These are phyloP conservation scores for Sebastes itinus DNA, from an alignment of 2,797 vertebrate genomes.

Conservation along the genomic window DNA sequence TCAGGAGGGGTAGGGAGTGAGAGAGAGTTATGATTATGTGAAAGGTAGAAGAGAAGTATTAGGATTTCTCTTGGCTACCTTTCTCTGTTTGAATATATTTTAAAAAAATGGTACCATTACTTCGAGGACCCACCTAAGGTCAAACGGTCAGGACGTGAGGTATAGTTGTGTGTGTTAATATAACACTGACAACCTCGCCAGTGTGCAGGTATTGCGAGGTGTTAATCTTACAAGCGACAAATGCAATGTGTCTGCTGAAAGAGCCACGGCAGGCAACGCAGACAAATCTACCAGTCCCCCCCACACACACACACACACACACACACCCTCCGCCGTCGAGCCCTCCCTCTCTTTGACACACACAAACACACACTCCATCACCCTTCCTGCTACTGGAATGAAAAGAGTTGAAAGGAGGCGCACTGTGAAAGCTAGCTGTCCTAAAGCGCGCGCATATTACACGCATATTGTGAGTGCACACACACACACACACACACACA, in stretches of 20 bases:
- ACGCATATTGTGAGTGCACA: conserved; percentile 4
- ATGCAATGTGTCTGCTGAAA: conserved; percentile 47
- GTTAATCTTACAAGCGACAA: conserved; percentile 57
- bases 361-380: conserved; percentile 46
- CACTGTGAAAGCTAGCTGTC: conserved; percentile 53
- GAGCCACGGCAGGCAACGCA: conserved; percentile 31
- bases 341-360: conserved; percentile 27
- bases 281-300: background rate
- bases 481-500: conserved; percentile 47
- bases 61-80: background rate
- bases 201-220: conserved; percentile 29
- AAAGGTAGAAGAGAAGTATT: background rate
- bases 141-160: background rate
- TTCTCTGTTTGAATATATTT: background rate
- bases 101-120: background rate
- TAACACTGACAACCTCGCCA: background rate
- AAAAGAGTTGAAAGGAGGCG: conserved; percentile 55
- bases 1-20: background rate
- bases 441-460: background rate
- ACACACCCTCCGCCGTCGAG: background rate
- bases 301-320: background rate
- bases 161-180: background rate
- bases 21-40: background rate
- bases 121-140: background rate
- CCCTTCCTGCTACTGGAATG: conserved; percentile 49